A percentile compares a stretch with the other conserved stretches of the same genome.
Conservation (phyloP, 2,888 invertebrate species). For the Sycophila texana region DNA sequence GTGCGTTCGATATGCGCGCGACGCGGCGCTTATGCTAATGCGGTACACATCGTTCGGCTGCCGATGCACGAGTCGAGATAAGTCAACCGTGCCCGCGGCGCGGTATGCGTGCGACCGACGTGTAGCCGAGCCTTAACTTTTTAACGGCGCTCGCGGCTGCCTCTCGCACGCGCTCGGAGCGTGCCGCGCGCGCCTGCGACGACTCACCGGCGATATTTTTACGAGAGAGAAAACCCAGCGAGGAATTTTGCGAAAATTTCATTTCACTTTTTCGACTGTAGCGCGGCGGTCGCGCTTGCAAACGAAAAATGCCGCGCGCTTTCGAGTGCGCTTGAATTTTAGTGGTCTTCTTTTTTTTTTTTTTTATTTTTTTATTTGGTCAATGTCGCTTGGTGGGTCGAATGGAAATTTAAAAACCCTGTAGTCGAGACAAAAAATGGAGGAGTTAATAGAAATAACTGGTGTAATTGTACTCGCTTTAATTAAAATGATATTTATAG, state of each 20-base stretch:
- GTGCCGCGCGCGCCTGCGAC: not conserved
- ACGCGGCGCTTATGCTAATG: constrained; percentile 46
- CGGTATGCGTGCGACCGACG: not conserved
- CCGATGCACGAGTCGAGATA: constrained; percentile 61
- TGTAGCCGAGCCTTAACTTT: not conserved
- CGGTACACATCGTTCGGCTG: constrained; percentile 29
- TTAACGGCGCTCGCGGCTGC: constrained; percentile 5
- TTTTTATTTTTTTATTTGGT: too few species aligned
- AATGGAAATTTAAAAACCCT: too few species aligned
- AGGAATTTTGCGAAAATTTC: constrained; percentile 6
- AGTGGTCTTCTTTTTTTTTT: too few species aligned
- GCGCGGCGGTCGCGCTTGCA: too few species aligned
- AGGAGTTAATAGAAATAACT: too few species aligned
- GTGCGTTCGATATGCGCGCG: not conserved
- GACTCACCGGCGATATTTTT: not conserved
- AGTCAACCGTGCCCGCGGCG: constrained; percentile 46
- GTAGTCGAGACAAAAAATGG: too few species aligned
- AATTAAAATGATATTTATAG: too few species aligned
- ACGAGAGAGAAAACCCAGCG: constrained; percentile 6
- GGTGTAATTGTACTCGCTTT: too few species aligned
- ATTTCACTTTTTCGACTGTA: not conserved
- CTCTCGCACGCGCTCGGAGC: constrained; percentile 5
- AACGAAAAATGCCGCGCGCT: too few species aligned
- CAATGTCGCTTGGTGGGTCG: too few species aligned
- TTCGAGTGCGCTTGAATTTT: too few species aligned